Base-by-base conservation (phyloP, 2,797 vertebrate species). In the Salarias fasciatus region DNA sequence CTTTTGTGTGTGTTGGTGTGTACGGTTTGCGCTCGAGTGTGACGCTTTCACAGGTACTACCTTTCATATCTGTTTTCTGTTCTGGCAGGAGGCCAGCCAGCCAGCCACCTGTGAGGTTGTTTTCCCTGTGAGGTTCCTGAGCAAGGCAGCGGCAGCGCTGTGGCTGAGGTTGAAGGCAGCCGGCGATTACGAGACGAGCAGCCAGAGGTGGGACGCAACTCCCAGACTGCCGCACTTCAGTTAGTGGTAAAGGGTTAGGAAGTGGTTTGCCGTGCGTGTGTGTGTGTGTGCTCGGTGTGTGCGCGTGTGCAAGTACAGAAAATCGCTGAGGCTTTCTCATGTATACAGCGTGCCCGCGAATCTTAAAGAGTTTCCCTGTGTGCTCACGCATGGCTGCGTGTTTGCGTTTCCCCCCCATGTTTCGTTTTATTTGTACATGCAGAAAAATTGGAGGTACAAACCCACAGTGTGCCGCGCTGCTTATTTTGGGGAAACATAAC, bases 401-500 rank as follows among this genome's bases (percentile, higher is more conserved):
- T 85, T 79, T 84, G 65, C 69, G 1, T 84, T 82, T 61, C 70
- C 70, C 18, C 18, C 56, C 45, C 64, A 47, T 84, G 80, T 92
- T 86, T 88, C 71, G 82, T 90, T 89, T 79, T 87, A 89, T 91
- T 88, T 90, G 85, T 79, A 90, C 88, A 89, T 85, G 83, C 63
- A 83, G 73, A 86, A 71, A 89, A 90, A 88, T 71, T 66, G 72
- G 87, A 86, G 79, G 84, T 88, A 86, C 79, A 85, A 89, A 86
- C 83, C 81, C 79, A 28, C 80, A 84, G 80, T 76, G 80, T 73
- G 72, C 73, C 29, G 37, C 6, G 47, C 52, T 76, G 84, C 81
- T 89, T 88, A 85, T 90, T 90, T 90, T 86, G 79, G 84, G 84
- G 71, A 80, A 88, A 83, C 82, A 74, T 88, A 91, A 92, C 89